phyloP scores from a whole-genome alignment of 2,113 vertebrate species.

The Oceanites oceanicus region DNA sequence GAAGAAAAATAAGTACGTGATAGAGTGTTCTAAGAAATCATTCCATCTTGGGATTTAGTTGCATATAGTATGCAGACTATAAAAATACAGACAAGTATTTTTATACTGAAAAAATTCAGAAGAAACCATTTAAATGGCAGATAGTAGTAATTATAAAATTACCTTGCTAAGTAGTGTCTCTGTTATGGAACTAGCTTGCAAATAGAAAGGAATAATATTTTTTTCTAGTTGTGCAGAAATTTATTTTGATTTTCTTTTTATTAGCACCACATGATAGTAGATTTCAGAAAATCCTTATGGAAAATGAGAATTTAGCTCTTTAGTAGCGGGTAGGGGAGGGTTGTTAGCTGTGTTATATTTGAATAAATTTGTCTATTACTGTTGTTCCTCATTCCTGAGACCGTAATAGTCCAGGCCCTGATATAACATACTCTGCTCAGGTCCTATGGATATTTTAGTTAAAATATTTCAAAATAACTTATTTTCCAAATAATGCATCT shows the following conservation, averaged over 20 bases:
- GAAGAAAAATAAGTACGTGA: conserved; percentile 70
- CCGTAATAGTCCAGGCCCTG: background rate
- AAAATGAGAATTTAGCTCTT: background rate
- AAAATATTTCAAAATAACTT: background rate
- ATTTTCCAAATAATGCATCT: background rate
- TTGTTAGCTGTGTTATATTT: background rate
- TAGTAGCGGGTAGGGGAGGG: background rate
- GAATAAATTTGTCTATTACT: background rate
- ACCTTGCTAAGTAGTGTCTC: background rate
- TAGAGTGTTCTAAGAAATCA: background rate
- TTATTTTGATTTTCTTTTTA: background rate
- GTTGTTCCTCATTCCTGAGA: background rate
- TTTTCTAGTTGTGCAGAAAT: background rate
- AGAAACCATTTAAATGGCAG: background rate
- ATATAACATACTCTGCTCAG: background rate
- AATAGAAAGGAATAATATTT: background rate
- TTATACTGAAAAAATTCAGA: background rate
- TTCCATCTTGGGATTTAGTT: background rate
- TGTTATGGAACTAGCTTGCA: background rate
- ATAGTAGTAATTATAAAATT: background rate
- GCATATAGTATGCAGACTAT: background rate
- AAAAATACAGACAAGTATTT: background rate
- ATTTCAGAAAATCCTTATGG: background rate
- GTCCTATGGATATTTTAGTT: background rate
- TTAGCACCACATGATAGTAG: background rate